These are phyloP conservation scores for Diabrotica balteata DNA, from an alignment of 2,888 invertebrate species.

Conservation along the genomic window DNA sequence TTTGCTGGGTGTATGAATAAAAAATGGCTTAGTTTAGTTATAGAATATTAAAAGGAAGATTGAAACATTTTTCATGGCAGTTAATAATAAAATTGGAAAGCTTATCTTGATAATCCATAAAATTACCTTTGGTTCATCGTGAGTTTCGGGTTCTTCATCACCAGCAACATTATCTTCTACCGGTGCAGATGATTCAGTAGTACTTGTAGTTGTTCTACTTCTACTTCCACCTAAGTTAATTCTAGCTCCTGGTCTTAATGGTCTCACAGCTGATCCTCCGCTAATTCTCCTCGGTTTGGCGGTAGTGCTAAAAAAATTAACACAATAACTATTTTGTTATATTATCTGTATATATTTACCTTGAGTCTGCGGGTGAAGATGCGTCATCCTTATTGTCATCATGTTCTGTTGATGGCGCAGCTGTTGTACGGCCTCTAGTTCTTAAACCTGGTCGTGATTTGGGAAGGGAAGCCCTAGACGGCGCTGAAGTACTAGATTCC, in stretches of 20 bases:
- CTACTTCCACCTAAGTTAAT: slow-evolving; percentile 66
- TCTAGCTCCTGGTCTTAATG: slow-evolving; percentile 72
- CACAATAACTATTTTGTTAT: neutral
- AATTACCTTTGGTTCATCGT: slow-evolving; percentile 45
- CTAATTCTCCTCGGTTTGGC: slow-evolving; percentile 56
- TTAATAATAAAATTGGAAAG: too few species aligned
- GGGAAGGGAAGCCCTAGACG: slow-evolving; percentile 54
- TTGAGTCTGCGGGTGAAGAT: slow-evolving; percentile 30
- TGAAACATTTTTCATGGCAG: too few species aligned
- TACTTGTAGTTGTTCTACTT: slow-evolving; percentile 59
- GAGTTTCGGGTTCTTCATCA: slow-evolving; percentile 53
- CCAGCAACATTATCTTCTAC: slow-evolving; percentile 54
- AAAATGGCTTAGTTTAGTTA: too few species aligned
- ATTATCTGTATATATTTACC: slow-evolving; percentile 9
- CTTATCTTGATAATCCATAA: neutral
- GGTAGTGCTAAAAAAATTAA: slow-evolving; percentile 42
- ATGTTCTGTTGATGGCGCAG: slow-evolving; percentile 50
- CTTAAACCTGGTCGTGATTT: slow-evolving; percentile 62
- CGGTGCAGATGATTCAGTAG: slow-evolving; percentile 62
- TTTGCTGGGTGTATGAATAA: too few species aligned
- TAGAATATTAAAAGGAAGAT: too few species aligned
- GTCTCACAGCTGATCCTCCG: slow-evolving; percentile 61
- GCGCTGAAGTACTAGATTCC: slow-evolving; percentile 53
- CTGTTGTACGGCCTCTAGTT: slow-evolving; percentile 52
- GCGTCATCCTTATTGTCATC: slow-evolving; percentile 37